Percentiles rank a stretch among this genome's conserved stretches.
phyloP scores from a whole-genome alignment of 2,888 invertebrate species.

The Drosophila macrospina region DNA sequence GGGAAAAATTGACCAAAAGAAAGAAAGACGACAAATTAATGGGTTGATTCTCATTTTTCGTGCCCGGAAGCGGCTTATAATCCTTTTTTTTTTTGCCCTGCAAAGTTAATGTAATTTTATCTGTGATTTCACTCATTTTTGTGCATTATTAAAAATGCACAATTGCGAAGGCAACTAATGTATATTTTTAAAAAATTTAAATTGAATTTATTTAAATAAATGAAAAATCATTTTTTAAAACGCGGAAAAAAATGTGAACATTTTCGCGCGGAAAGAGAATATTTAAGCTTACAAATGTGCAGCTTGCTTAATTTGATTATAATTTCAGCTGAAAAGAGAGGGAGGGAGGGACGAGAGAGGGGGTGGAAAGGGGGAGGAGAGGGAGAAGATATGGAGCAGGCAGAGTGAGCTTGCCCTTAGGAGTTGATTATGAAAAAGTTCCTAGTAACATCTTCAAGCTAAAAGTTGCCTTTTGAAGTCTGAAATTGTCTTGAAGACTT shows the following conservation, averaged over 20 bases:
- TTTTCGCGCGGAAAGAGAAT: too few relatives aligned
- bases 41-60: neutral
- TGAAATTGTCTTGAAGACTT: slow-evolving; percentile 19
- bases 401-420: too few relatives aligned
- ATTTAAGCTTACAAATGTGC: neutral
- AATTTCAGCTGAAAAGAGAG: neutral
- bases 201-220: too few relatives aligned
- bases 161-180: too few relatives aligned
- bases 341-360: too few relatives aligned
- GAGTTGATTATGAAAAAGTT: slow-evolving; percentile 2
- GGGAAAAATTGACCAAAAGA: neutral
- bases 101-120: neutral
- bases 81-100: neutral
- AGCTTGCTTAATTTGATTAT: neutral
- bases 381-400: too few relatives aligned
- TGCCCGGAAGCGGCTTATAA: neutral
- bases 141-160: too few relatives aligned
- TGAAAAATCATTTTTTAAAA: too few relatives aligned
- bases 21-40: slow-evolving; percentile 7
- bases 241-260: too few relatives aligned
- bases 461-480: slow-evolving; percentile 4
- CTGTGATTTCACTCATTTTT: too few relatives aligned
- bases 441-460: neutral
- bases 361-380: too few relatives aligned
- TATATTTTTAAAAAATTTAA: too few relatives aligned